phyloP scores from a whole-genome alignment of 2,113 vertebrate species.

The Pterocles burchelli region DNA sequence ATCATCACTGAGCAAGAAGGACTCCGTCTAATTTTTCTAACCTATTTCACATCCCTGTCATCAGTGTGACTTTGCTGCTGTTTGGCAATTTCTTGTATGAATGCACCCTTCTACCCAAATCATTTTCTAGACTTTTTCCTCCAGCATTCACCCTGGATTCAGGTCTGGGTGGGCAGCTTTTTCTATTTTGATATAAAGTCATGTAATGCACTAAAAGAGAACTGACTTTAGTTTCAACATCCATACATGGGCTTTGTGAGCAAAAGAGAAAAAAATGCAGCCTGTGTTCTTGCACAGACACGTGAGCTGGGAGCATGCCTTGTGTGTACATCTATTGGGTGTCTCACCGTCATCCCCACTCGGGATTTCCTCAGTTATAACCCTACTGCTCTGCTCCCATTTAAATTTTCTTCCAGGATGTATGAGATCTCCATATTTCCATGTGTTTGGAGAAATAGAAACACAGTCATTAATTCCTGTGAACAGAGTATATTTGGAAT shows the following conservation, averaged over 20 bases:
- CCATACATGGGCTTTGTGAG: neutral
- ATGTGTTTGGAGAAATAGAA: neutral
- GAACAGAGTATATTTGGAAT: neutral
- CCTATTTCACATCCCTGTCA: neutral
- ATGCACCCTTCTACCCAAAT: slow-evolving; percentile 1
- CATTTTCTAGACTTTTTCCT: neutral
- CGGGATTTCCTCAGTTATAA: neutral
- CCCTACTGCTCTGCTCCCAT: neutral
- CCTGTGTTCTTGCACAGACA: neutral
- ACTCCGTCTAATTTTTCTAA: neutral
- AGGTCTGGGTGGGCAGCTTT: neutral
- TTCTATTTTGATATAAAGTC: neutral
- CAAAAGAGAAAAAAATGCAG: neutral
- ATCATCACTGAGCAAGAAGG: neutral
- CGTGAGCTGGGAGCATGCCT: neutral
- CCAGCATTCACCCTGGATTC: neutral
- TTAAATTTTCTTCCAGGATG: neutral
- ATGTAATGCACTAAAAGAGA: neutral
- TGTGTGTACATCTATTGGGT: neutral
- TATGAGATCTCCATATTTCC: neutral
- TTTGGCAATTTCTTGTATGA: slow-evolving; percentile 15
- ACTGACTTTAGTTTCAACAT: neutral
- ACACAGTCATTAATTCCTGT: neutral
- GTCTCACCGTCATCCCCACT: neutral
- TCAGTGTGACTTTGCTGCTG: neutral